Evolutionary conservation across 1,140 invertebrate species (phyloP), one percentile per base, ranked within the genome.

Genomic region (Wasmannia auropunctata): DNA sequence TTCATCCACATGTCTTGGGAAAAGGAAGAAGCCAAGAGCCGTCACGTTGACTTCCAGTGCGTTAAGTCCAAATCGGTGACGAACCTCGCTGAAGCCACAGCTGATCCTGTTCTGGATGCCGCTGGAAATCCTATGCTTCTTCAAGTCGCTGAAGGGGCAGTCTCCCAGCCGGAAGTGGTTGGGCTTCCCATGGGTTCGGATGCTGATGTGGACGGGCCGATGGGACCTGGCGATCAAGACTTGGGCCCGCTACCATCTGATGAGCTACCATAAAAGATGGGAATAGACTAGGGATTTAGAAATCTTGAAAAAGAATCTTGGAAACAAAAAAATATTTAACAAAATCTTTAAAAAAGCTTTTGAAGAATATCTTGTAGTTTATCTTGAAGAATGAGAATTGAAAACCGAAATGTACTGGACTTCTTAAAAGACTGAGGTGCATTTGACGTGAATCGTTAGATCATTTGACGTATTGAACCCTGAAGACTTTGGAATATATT

Each of bases 1-100:
- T 99, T 99, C 94, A 98, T 99, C 62, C 98, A 99, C 91, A 99
- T 99, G 98, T 99, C 99, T 0, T 99, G 99, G 99, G 99, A 99
- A 94, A 99, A 99, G 91, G 99, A 99, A 93, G 99, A 99, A 94
- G 99, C 99, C 0, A 99, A 99, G 93, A 99, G 98, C 94, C 97
- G 99, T 7, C 99, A 99, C 95, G 99, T 99, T 0, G 99, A 99
- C 95, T 99, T 99, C 94, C 97, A 99, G 95, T 99, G 98, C 93
- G 98, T 99, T 14, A 99, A 99, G 94, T 98, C 98, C 0, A 99
- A 99, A 93, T 98, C 98, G 0, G 98, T 99, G 0, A 99, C 98
- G 3, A 99, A 99, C 95, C 95, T 99, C 51, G 98, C 98, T 0
- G 97, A 98, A 95, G 98, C 98, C 6, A 98, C 98, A n/a, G 98